A percentile compares a stretch with the other conserved stretches of the same genome.
Evolutionary conservation across 2,797 vertebrate genomes (phyloP).

Genomic region (Acanthurus tractus): DNA sequence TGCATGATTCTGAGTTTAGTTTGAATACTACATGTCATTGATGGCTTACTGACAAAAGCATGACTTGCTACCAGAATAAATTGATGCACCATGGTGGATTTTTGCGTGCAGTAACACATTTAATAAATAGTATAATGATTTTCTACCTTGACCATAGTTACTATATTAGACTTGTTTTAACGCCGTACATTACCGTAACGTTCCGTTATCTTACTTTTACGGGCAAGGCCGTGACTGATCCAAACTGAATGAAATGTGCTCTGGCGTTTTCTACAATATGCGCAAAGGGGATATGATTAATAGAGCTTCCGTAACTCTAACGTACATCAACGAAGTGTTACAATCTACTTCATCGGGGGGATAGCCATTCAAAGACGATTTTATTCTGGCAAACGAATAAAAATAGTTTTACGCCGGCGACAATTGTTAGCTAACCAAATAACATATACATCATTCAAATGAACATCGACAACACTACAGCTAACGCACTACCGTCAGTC

Average conservation of each 20-base stretch:
- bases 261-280: too few relatives aligned
- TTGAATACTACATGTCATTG: too few relatives aligned
- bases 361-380: neutral
- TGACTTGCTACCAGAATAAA: neutral
- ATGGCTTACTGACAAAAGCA: too few relatives aligned
- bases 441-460: constrained; percentile 3
- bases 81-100: too few relatives aligned
- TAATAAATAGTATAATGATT: neutral
- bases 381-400: neutral
- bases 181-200: neutral
- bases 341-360: neutral
- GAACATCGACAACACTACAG: constrained; percentile 3
- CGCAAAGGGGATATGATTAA: fast-evolving
- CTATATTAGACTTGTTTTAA: too few relatives aligned
- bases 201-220: too few relatives aligned
- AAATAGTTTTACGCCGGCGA: neutral
- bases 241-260: neutral
- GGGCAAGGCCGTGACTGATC: neutral
- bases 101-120: too few relatives aligned
- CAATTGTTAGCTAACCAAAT: neutral
- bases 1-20: too few relatives aligned
- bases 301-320: neutral
- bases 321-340: neutral
- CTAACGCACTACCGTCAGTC: neutral
- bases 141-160: neutral